Evolutionary conservation across 2,797 vertebrate genomes (phyloP).

Genomic region (Smutsia temminckii): DNA sequence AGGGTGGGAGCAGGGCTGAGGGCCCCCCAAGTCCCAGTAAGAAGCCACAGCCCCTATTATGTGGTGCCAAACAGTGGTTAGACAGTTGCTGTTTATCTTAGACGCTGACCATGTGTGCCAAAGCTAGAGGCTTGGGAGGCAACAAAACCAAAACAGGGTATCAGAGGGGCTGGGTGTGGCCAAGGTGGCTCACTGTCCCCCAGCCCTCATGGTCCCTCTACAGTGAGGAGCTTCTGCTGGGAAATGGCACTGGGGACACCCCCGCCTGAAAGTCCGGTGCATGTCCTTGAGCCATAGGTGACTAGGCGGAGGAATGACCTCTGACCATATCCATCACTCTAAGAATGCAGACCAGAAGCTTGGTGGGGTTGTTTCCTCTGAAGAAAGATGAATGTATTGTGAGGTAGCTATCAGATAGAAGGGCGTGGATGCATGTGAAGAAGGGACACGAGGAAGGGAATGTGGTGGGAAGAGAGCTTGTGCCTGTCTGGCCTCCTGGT

Average conservation of each 20-base stretch:
- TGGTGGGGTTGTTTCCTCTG: not conserved
- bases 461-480: not conserved
- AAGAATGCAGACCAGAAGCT: not conserved
- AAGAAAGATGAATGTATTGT: not conserved
- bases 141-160: too few species aligned
- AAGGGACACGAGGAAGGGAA: fast-evolving
- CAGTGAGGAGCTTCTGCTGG: not conserved
- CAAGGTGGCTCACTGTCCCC: fast-evolving
- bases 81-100: not conserved
- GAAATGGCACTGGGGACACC: fast-evolving
- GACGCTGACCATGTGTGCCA: not conserved
- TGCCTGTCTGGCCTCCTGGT: not conserved
- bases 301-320: not conserved
- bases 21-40: not conserved
- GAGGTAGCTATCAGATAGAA: fast-evolving
- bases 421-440: fast-evolving
- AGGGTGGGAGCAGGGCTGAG: not conserved
- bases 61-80: not conserved
- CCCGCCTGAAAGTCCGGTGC: not conserved
- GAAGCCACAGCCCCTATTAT: not conserved
- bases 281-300: not conserved
- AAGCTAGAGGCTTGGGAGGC: not conserved
- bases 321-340: not conserved
- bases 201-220: fast-evolving
- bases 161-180: not conserved